phyloP scores from a whole-genome alignment of 2,888 invertebrate genomes.

The Drosophila ustulata region DNA sequence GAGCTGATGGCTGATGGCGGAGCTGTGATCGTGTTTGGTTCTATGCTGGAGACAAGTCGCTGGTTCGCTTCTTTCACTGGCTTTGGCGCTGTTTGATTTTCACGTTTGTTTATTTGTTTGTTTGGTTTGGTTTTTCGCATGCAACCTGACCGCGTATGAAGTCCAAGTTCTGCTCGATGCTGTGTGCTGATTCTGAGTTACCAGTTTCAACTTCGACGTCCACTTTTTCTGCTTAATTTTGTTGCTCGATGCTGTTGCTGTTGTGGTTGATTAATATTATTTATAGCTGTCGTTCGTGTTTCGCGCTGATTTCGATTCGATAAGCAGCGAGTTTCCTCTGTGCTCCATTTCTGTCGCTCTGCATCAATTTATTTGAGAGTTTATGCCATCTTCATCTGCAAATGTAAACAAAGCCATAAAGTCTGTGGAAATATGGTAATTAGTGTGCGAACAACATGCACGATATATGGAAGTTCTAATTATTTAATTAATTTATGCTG shows the following conservation, averaged over 20 bases:
- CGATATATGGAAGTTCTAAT: not conserved
- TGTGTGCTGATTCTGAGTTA: conserved; percentile 60
- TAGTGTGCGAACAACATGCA: not conserved
- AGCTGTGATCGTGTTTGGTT: conserved; percentile 44
- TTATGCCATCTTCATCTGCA: conserved; percentile 15
- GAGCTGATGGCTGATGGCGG: conserved; percentile 19
- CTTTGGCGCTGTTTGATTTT: conserved; percentile 64
- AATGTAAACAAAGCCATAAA: conserved; percentile 40
- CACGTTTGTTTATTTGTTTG: conserved; percentile 65
- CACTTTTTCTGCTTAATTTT: conserved; percentile 14
- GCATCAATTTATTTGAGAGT: conserved; percentile 31
- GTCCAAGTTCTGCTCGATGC: conserved; percentile 31
- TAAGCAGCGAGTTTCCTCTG: conserved; percentile 28
- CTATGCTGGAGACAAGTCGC: conserved; percentile 44
- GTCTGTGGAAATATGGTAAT: conserved; percentile 26
- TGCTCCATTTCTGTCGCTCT: conserved; percentile 54
- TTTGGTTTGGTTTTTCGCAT: conserved; percentile 58
- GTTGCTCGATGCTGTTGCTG: conserved; percentile 7
- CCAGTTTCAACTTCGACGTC: conserved; percentile 45
- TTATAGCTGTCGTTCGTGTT: conserved; percentile 63
- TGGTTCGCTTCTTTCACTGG: conserved; percentile 64
- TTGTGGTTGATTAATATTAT: conserved; percentile 62
- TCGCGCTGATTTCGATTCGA: conserved; percentile 33
- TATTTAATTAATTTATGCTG: not conserved
- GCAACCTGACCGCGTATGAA: conserved; percentile 42